Base-by-base conservation (phyloP, 1,140 invertebrate genomes). In the Drosophila ficusphila region DNA sequence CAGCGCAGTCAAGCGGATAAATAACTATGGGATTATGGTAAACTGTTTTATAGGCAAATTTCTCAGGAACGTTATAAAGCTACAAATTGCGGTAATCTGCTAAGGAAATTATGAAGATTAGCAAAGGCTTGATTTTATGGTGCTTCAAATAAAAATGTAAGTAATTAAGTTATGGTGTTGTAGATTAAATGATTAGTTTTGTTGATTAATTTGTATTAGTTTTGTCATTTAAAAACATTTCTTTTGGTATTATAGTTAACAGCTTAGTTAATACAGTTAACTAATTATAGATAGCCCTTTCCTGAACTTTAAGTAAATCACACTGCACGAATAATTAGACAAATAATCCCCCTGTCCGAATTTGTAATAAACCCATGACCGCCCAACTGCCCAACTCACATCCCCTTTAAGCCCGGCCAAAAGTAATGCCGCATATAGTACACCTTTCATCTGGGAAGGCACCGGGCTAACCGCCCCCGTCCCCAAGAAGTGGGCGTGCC, bases 401-500 rank as follows among this genome's bases (percentile, higher is more conserved):
- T 25, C 18, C 25, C 52, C 33, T 62, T 42, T n/a, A n/a, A 58
- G 25, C 53, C 58, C 27, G 8, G 18, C 47, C 19, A 53, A 33
- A 25, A 44, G 41, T 14, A 44, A 44, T 47, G 4, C 12, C n/a
- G 14, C n/a, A n/a, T n/a, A n/a, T n/a, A 29, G 1, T 29, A 29
- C 11, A 16, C 51, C 34, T 18, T 39, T 46, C 7, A 38, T 39
- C 49, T 38, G 34, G 14, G 49, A 25, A 12, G 49, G 46, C 16
- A 49, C 16, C 23, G 21, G 11, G 31, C 5, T 3, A n/a, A 11
- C 38, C 12, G 8, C 18, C 42, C 23, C 14, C 31, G 25, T 29
- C 33, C 31, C 33, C 76, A 86, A 60, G 65, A 81, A 73, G 67
- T 71, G 81, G 79, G 79, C 76, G 79, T 85, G 77, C 44, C 27